Percentiles rank a stretch among this genome's conserved stretches.
phyloP scores from a whole-genome alignment of 2,797 vertebrate species.

The Channa striata region DNA sequence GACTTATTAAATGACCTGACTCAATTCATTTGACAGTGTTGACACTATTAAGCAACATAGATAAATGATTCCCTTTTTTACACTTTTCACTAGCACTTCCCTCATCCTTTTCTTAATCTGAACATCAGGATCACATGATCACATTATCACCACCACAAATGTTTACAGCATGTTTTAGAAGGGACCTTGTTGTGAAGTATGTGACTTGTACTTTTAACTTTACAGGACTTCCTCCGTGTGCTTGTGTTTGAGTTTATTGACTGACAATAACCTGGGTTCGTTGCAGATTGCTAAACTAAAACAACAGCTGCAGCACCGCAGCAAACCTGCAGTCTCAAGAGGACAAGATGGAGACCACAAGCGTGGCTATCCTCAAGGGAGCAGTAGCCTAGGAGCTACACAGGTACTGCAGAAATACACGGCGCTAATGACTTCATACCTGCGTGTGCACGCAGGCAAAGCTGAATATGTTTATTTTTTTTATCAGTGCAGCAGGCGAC shows the following conservation, averaged over 20 bases:
- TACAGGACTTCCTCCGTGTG: slow-evolving; percentile 13
- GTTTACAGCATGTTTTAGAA: neutral
- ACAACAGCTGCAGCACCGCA: slow-evolving; percentile 89
- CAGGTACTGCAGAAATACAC: slow-evolving; percentile 63
- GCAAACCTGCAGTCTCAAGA: slow-evolving; percentile 80
- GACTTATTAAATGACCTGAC: slow-evolving; percentile 18
- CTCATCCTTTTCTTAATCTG: neutral
- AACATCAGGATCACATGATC: neutral
- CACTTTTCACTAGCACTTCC: neutral
- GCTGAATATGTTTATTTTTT: neutral
- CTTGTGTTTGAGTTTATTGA: slow-evolving; percentile 29
- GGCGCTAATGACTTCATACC: neutral
- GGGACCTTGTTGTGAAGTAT: neutral
- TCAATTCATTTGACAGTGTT: slow-evolving; percentile 30
- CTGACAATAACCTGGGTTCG: slow-evolving; percentile 54
- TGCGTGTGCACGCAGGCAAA: neutral
- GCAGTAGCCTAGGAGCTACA: slow-evolving; percentile 70
- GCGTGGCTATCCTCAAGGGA: slow-evolving; percentile 74
- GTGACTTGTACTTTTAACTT: neutral
- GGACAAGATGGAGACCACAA: slow-evolving; percentile 85
- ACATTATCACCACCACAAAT: neutral
- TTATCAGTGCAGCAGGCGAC: neutral
- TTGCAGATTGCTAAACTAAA: slow-evolving; percentile 89
- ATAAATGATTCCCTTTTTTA: slow-evolving; percentile 51
- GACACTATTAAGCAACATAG: slow-evolving; percentile 49